Percentiles rank a stretch among this genome's conserved stretches.
phyloP scores from a whole-genome alignment of 2,113 vertebrate species.

The Pan paniscus region DNA sequence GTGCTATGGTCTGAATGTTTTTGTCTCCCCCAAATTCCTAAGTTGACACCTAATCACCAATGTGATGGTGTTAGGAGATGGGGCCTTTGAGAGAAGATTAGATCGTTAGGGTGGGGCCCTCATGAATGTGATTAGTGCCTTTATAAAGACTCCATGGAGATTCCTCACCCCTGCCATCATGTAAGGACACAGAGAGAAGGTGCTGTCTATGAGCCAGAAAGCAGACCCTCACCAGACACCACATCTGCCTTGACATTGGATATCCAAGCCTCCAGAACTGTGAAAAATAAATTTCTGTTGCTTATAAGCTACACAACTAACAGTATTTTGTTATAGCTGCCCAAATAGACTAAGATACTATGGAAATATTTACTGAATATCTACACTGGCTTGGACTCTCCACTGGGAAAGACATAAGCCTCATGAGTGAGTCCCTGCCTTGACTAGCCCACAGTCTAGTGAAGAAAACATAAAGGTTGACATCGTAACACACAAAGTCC shows the following conservation, averaged over 20 bases:
- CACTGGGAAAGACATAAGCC: not conserved
- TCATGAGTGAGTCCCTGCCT: not conserved
- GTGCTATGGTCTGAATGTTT: not conserved
- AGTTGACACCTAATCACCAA: not conserved
- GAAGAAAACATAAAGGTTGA: not conserved
- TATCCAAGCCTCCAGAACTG: too few species aligned
- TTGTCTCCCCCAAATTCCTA: not conserved
- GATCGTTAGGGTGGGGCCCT: not conserved
- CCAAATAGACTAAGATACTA: not conserved
- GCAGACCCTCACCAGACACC: not conserved
- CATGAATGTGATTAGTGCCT: too few species aligned
- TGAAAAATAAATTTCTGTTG: not conserved
- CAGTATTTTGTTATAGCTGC: not conserved
- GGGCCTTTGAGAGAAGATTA: not conserved
- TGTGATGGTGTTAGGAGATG: not conserved
- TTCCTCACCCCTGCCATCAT: fast-evolving
- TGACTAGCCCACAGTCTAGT: too few species aligned
- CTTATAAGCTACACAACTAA: not conserved
- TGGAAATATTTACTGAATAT: not conserved
- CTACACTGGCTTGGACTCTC: too few species aligned
- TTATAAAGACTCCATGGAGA: not conserved
- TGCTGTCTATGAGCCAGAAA: not conserved
- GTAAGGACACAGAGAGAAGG: not conserved
- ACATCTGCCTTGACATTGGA: not conserved
- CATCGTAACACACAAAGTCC: fast-evolving